Base-by-base conservation (phyloP, 2,888 invertebrate species). In the Apamea monoglypha region DNA sequence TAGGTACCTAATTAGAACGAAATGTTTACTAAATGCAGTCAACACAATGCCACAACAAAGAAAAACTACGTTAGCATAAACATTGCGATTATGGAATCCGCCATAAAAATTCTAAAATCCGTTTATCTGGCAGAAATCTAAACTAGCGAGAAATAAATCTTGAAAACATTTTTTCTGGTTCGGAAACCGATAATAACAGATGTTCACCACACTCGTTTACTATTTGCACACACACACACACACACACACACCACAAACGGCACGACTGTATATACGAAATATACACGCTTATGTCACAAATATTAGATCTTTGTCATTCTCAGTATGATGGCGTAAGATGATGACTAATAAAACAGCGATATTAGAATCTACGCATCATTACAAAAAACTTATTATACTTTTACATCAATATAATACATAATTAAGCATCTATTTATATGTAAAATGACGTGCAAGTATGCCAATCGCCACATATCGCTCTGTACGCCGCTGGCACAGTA, bases 401-500 rank as follows among this genome's bases (percentile, higher is more conserved):
- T 71, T 32, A 68, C 61, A 74, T 76, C 64, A 67, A 70, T 80
- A 32, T 53, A 72, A 61, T 18, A 75, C 18, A 66, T 67, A 78
- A 87, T 76, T 80, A 83, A 56, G 68, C 67, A 63, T 81, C 76
- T 83, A 84, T 87, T 84, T 84, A 86, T 90, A 85, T 78, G 32
- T 76, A 88, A 89, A 90, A 90, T 89, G 82, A 87, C 84, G 90
- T 91, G 88, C 91, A 89, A 88, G 91, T 91, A 94, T 94, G 95
- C 94, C 94, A 95, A 94, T 95, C 92, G 93, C 91, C 77, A 91
- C 91, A 92, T 92, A 94, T 92, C 93, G 92, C 92, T 93, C 91
- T 92, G 92, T 92, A 93, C 94, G 90, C 89, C 91, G 94, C 95
- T 94, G 95, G 95, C 96, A 95, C 96, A 96, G 96, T 95, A 96